Conservation (phyloP, 1,140 invertebrate genomes). For the Anadara kagoshimensis region DNA sequence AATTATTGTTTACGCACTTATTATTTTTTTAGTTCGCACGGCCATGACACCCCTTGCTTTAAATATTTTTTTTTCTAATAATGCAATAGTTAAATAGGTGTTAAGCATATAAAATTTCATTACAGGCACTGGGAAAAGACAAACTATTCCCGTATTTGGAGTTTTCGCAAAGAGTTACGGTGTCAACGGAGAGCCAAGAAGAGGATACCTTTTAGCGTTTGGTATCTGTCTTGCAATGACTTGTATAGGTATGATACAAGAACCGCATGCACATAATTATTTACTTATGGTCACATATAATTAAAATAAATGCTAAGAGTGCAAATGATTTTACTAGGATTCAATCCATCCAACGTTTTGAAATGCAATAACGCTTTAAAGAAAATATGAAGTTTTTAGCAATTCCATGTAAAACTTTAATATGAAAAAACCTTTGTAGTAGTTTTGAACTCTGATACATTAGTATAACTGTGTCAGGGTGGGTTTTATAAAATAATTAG, state of each 20-base stretch:
- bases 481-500: too few species aligned
- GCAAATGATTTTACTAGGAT: neutral
- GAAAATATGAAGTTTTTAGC: too few species aligned
- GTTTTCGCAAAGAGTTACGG: constrained; percentile 96
- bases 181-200: constrained; percentile 85
- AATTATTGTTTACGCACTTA: too few species aligned
- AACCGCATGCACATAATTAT: neutral
- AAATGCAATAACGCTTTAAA: neutral
- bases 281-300: neutral
- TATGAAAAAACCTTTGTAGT: too few species aligned
- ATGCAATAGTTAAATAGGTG: too few species aligned
- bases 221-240: constrained; percentile 89
- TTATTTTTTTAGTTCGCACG: too few species aligned
- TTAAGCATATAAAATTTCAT: neutral
- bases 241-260: constrained; percentile 83
- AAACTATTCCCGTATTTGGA: constrained; percentile 94
- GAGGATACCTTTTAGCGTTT: constrained; percentile 94
- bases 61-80: too few species aligned
- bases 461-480: too few species aligned
- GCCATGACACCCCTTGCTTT: too few species aligned
- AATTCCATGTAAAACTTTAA: too few species aligned
- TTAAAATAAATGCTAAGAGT: neutral
- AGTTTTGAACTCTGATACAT: too few species aligned
- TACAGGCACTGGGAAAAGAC: constrained; percentile 94
- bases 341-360: neutral